phyloP scores from a whole-genome alignment of 2,797 vertebrate genomes.

The Manis pentadactyla region DNA sequence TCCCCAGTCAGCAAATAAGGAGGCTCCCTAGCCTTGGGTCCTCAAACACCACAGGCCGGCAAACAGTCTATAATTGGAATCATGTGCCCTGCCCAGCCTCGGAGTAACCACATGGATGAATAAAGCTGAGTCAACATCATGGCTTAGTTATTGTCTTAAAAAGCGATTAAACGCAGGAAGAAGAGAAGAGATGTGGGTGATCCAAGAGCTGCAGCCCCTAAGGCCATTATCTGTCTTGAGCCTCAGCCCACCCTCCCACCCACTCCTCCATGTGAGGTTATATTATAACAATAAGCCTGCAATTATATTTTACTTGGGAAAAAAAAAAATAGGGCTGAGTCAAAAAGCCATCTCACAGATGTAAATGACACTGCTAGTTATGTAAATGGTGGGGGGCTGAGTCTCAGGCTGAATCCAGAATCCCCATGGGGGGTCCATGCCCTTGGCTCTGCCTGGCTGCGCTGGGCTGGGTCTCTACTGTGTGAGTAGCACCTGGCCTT shows the following conservation, averaged over 20 bases:
- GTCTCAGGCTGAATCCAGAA: background rate
- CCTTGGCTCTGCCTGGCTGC: background rate
- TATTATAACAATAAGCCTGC: constrained; percentile 72
- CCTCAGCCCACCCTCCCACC: constrained; percentile 76
- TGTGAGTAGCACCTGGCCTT: background rate
- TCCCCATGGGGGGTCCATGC: rapidly evolving
- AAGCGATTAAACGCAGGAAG: constrained; percentile 40
- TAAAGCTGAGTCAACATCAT: background rate
- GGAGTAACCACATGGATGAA: background rate
- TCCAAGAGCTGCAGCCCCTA: background rate
- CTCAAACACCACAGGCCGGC: background rate
- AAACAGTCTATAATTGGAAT: constrained; percentile 22
- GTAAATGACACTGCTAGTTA: background rate
- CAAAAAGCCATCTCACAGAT: constrained; percentile 73
- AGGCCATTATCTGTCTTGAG: constrained; percentile 71
- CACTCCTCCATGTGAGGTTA: constrained; percentile 74
- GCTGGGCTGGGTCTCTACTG: background rate
- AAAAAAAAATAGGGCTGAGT: constrained; percentile 63
- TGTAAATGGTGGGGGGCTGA: background rate
- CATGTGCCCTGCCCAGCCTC: background rate
- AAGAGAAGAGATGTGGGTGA: constrained; percentile 64
- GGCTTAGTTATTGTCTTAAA: constrained; percentile 70
- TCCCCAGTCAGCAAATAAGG: background rate
- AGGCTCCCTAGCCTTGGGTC: background rate
- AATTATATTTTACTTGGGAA: constrained; percentile 78